phyloP scores from a whole-genome alignment of 1,140 invertebrate genomes.

The Gonatopus flavifemur region DNA sequence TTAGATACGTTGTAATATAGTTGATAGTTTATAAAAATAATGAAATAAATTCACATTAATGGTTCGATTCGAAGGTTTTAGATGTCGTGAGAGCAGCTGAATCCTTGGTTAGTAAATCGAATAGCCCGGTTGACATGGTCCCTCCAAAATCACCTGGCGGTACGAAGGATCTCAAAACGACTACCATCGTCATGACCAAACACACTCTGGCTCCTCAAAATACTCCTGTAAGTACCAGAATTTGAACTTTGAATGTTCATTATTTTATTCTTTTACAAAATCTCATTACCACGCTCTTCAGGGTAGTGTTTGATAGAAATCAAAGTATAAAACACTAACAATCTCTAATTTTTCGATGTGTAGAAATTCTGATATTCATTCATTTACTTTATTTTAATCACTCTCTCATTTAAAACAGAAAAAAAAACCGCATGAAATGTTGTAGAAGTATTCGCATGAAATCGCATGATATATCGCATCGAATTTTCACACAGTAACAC shows the following conservation, averaged over 20 bases:
- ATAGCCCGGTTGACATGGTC: constrained; percentile 60
- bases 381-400: too few species aligned
- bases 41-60: constrained; percentile 1
- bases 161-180: constrained; percentile 81
- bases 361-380: too few species aligned
- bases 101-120: constrained; percentile 64
- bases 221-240: constrained; percentile 59
- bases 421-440: too few species aligned
- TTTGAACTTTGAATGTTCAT: neutral
- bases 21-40: neutral
- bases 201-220: constrained; percentile 74
- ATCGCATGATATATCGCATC: too few species aligned
- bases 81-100: constrained; percentile 88
- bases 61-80: constrained; percentile 65
- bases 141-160: constrained; percentile 78
- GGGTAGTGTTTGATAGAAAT: too few species aligned
- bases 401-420: too few species aligned
- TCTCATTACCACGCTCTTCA: too few species aligned
- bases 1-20: neutral
- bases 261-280: too few species aligned
- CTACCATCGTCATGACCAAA: constrained; percentile 92
- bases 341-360: too few species aligned
- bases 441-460: too few species aligned
- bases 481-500: too few species aligned
- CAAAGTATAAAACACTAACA: too few species aligned